Percentiles rank a stretch among this genome's conserved stretches.
These are phyloP conservation scores for Lomographa bimaculata DNA, from an alignment of 2,888 invertebrate genomes.

Conservation along the genomic window DNA sequence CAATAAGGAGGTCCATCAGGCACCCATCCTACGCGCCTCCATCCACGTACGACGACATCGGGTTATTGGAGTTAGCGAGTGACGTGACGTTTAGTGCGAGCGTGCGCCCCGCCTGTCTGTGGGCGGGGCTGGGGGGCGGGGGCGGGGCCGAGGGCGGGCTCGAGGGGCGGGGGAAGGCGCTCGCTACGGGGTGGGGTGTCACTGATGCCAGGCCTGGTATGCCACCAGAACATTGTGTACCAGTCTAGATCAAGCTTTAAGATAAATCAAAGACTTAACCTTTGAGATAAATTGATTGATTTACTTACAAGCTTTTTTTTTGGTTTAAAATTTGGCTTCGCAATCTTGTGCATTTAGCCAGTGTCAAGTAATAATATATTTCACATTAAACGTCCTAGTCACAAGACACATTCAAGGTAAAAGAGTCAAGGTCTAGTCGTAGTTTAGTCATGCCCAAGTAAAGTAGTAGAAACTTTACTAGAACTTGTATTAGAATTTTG, in stretches of 20 bases:
- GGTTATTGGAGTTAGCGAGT: slow-evolving; percentile 79
- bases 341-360: too few species aligned
- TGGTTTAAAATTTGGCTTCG: too few species aligned
- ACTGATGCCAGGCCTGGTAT: slow-evolving; percentile 42
- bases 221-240: too few species aligned
- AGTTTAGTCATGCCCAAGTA: too few species aligned
- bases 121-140: slow-evolving; percentile 57
- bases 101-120: slow-evolving; percentile 86
- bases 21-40: slow-evolving; percentile 84
- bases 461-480: too few species aligned
- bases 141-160: slow-evolving; percentile 40
- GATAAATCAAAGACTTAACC: not conserved
- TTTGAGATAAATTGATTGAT: too few species aligned
- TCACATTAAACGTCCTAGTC: too few species aligned
- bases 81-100: slow-evolving; percentile 73
- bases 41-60: slow-evolving; percentile 86
- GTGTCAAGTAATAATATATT: too few species aligned
- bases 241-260: not conserved
- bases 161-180: slow-evolving; percentile 56
- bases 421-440: too few species aligned
- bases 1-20: slow-evolving; percentile 62
- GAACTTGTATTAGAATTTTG: too few species aligned
- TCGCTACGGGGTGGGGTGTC: slow-evolving; percentile 88
- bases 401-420: too few species aligned
- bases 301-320: too few species aligned